These are phyloP conservation scores for Onychomys arenicola DNA, from an alignment of 2,797 vertebrate genomes.

Conservation along the genomic window DNA sequence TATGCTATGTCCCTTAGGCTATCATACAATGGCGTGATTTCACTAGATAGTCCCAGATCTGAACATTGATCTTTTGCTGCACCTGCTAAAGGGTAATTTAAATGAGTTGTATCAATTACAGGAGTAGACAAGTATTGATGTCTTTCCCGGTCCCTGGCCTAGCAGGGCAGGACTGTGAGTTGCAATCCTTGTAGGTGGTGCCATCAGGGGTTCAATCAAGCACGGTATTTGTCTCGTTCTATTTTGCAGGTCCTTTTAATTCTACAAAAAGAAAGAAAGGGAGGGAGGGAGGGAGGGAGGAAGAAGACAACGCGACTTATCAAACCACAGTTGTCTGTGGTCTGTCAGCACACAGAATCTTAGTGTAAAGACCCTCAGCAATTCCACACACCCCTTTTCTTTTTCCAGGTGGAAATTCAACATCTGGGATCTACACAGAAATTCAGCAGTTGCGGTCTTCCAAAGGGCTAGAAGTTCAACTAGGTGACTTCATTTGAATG, in stretches of 20 bases:
- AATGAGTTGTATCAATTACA: constrained; percentile 62
- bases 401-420: constrained; percentile 66
- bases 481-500: constrained; percentile 31
- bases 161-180: constrained; percentile 21
- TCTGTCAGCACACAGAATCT: constrained; percentile 36
- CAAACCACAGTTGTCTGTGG: constrained; percentile 10
- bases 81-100: constrained; percentile 43
- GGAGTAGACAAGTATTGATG: constrained; percentile 14
- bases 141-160: constrained; percentile 20
- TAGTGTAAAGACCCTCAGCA: constrained; percentile 71
- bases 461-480: constrained; percentile 51
- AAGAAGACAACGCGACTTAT: constrained; percentile 32
- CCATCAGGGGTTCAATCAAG: background rate
- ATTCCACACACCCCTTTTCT: constrained; percentile 33
- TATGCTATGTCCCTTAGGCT: constrained; percentile 34
- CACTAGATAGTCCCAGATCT: constrained; percentile 49
- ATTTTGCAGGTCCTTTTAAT: constrained; percentile 63
- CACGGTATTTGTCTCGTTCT: constrained; percentile 18
- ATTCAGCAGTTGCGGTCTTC: constrained; percentile 43
- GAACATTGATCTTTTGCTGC: constrained; percentile 40
- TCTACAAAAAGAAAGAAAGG: background rate
- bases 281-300: too few relatives aligned
- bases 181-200: background rate
- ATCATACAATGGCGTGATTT: constrained; percentile 67
- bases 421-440: constrained; percentile 67